phyloP scores from a whole-genome alignment of 2,888 invertebrate genomes.

The Tricholauxania praeusta region DNA sequence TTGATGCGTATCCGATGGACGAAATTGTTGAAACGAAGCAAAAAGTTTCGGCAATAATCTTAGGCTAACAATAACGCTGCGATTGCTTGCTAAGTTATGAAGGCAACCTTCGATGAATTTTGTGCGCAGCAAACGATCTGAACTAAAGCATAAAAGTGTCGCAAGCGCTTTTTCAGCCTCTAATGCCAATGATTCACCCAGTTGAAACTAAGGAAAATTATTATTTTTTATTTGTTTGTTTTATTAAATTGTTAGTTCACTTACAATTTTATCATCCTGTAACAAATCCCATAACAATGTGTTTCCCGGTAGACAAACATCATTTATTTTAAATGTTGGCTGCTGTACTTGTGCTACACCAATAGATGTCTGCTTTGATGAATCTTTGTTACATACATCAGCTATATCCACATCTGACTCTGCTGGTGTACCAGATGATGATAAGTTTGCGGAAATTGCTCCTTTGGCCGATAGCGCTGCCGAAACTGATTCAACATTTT shows the following conservation, averaged over 20 bases:
- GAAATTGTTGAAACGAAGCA: conserved; percentile 90
- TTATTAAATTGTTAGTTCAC: conserved; percentile 51
- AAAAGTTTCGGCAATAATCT: conserved; percentile 90
- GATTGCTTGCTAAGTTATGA: conserved; percentile 88
- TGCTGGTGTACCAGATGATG: conserved; percentile 29
- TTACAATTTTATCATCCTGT: conserved; percentile 90
- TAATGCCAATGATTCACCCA: conserved; percentile 91
- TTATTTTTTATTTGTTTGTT: not conserved
- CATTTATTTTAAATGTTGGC: conserved; percentile 67
- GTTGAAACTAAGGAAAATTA: conserved; percentile 73
- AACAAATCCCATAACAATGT: conserved; percentile 94
- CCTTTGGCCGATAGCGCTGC: conserved; percentile 59
- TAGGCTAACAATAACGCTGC: conserved; percentile 91
- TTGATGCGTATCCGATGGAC: conserved; percentile 87
- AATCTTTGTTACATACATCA: conserved; percentile 47
- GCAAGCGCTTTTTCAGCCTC: conserved; percentile 95
- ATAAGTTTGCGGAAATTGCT: conserved; percentile 50
- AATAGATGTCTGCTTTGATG: conserved; percentile 40
- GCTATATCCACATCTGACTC: conserved; percentile 54
- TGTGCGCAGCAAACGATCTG: conserved; percentile 89
- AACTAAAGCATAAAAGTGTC: conserved; percentile 89
- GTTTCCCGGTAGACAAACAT: conserved; percentile 91
- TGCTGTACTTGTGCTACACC: conserved; percentile 46
- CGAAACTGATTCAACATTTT: conserved; percentile 58
- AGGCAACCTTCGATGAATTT: conserved; percentile 96